Base-by-base conservation (phyloP, 2,888 invertebrate species). In the Slavum lentiscoides region DNA sequence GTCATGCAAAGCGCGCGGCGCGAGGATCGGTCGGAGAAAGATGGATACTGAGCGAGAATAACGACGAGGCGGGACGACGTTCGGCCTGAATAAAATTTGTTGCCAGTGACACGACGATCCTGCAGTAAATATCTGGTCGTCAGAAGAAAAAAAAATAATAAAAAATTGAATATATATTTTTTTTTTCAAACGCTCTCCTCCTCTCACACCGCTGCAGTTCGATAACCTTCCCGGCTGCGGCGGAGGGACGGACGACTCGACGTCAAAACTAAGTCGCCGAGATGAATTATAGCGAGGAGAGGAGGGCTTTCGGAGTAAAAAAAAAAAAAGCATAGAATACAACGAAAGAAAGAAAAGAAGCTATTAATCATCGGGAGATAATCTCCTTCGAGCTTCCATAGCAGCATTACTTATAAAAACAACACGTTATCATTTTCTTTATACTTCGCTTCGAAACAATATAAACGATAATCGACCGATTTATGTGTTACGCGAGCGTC, bases 111-210 rank as follows among this genome's bases (percentile, higher is more conserved):
- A 75, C 77, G 30, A 30, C 43, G 7, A 64, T 58, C 64, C 80
- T 49, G 49, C 30, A 30, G 30, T 49, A 30, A 64, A 68, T 61
- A 80, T 80, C 64, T 72, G 64, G 80, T 58, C 55, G 64, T 11
- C 49, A 49, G 11, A 49, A 30, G 4, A 30, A 30, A 30, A 30
- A 30, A 30, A 30, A 43, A 43, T 13, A 53, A 62, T 30, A 75
- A 67, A 76, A 75, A 80, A 80, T 80, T 72, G 80, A 80, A 80
- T 80, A 72, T 39, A 80, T n/a, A n/a, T n/a, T n/a, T n/a, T 80
- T 80, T 70, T 80, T 80, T 72, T 30, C 30, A 30, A 72, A 43
- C 62, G 1, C 62, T 49, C 11, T 49, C 11, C 15, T 49, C 15
- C 3, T 11, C 13, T 30, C 30, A 30, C 30, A 30, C 30, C 55